phyloP scores from a whole-genome alignment of 2,113 vertebrate species.

The Nyctereutes procyonoides region DNA sequence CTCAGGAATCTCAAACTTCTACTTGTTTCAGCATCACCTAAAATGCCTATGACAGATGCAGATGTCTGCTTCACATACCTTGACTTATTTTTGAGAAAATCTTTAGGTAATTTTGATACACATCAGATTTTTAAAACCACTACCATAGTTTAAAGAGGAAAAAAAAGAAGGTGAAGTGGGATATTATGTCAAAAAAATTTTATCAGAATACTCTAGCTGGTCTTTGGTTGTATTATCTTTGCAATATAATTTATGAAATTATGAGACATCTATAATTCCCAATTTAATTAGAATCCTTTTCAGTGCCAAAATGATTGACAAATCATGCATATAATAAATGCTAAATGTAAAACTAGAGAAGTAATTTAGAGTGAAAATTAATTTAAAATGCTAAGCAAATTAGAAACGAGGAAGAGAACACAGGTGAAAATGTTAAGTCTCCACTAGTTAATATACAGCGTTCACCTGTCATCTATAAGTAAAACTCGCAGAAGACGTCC shows the following conservation, averaged over 20 bases:
- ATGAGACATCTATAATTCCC: neutral
- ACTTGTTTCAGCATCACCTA: neutral
- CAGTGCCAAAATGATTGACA: neutral
- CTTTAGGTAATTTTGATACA: neutral
- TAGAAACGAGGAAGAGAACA: neutral
- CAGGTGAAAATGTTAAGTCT: neutral
- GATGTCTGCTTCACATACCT: neutral
- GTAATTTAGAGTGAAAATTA: neutral
- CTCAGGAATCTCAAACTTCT: neutral
- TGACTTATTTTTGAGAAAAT: neutral
- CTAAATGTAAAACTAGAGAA: neutral
- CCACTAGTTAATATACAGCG: neutral
- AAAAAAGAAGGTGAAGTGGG: neutral
- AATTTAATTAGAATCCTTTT: neutral
- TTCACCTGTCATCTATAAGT: conserved; percentile 22
- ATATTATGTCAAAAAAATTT: neutral
- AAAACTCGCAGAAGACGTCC: conserved; percentile 31
- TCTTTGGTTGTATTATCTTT: neutral
- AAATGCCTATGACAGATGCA: neutral
- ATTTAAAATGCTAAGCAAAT: neutral
- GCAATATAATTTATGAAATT: neutral
- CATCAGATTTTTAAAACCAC: neutral
- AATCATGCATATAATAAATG: neutral
- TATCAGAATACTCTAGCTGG: neutral
- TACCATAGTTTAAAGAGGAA: neutral